Evolutionary conservation across 2,888 invertebrate species (phyloP).

Genomic region (Scaptomyza polygonia): DNA sequence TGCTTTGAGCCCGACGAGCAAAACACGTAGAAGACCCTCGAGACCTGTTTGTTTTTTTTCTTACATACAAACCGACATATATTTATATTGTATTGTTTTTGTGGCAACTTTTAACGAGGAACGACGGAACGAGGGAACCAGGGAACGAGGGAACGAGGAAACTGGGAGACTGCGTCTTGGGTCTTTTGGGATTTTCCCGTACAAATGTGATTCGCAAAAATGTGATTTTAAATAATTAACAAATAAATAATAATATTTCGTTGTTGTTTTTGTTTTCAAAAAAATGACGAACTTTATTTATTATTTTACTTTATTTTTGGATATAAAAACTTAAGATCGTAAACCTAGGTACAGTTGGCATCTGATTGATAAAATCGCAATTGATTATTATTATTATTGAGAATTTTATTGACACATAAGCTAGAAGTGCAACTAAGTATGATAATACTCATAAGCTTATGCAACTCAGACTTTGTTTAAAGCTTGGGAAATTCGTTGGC

Average conservation of each 20-base stretch:
- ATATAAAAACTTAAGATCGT: no score
- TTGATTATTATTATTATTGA: no score
- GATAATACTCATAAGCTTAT: background rate
- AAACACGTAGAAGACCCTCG: constrained; percentile 30
- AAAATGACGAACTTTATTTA: no score
- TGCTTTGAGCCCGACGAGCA: constrained; percentile 21
- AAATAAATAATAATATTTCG: no score
- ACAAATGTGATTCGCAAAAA: constrained; percentile 48
- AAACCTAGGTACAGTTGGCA: no score
- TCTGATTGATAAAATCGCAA: no score
- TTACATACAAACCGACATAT: background rate
- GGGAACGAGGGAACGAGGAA: constrained; percentile 15
- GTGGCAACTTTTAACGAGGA: no score
- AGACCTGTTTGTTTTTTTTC: constrained; percentile 47
- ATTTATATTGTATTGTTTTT: background rate
- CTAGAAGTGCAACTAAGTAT: no score
- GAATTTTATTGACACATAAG: no score
- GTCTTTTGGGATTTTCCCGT: constrained; percentile 44
- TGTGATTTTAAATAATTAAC: constrained; percentile 65
- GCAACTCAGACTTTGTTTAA: background rate
- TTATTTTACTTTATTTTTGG: no score
- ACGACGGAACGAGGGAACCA: constrained; percentile 14
- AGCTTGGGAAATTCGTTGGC: background rate
- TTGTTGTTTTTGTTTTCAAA: no score
- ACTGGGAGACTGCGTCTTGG: background rate